phyloP scores from a whole-genome alignment of 2,113 vertebrate species.

The Cariama cristata region DNA sequence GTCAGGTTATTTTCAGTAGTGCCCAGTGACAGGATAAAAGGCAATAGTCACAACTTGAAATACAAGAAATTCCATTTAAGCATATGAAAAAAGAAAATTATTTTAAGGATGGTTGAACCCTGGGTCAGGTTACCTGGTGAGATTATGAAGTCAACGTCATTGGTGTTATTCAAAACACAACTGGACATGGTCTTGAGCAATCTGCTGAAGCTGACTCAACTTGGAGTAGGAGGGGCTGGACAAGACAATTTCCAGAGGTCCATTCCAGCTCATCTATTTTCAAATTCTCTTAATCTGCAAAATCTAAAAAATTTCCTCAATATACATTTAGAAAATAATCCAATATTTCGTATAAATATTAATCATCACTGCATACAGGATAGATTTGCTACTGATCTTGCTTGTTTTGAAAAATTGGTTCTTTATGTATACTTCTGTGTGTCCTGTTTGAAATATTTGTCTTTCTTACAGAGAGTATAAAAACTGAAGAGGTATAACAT shows the following conservation, averaged over 20 bases:
- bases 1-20: background rate
- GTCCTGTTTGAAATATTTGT: slow-evolving; percentile 22
- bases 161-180: background rate
- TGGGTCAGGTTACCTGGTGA: background rate
- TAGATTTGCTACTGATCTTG: slow-evolving; percentile 22
- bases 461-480: slow-evolving; percentile 55
- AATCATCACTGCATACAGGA: background rate
- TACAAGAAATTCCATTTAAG: background rate
- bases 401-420: slow-evolving; percentile 15
- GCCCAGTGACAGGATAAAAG: background rate
- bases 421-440: background rate
- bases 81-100: background rate
- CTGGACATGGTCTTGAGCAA: background rate
- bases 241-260: background rate
- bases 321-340: background rate
- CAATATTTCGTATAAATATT: background rate
- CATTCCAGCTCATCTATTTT: background rate
- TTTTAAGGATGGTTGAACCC: background rate
- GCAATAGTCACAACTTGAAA: background rate
- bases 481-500: slow-evolving; percentile 40
- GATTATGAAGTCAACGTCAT: background rate
- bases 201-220: background rate
- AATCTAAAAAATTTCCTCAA: background rate
- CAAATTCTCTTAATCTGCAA: background rate
- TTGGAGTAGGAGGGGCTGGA: background rate